Conservation (phyloP, 2,888 invertebrate genomes). For the Dolichomitus sp. region DNA sequence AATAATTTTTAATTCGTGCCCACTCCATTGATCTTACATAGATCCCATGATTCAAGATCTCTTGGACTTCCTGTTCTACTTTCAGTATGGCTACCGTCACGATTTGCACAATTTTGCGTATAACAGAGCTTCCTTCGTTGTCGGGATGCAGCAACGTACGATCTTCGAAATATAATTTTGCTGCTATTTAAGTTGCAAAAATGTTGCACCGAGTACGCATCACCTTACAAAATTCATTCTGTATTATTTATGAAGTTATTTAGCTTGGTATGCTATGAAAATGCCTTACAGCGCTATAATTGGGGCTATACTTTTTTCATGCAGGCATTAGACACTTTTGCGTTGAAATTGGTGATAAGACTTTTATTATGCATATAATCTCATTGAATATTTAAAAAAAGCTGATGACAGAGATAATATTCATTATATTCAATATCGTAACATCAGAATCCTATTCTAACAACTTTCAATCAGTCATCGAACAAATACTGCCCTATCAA, state of each 20-base stretch:
- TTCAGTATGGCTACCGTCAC: not conserved
- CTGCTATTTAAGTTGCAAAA: not conserved
- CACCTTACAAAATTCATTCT: not conserved
- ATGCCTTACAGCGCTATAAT: not conserved
- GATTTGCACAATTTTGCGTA: constrained; percentile 13
- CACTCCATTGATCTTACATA: not conserved
- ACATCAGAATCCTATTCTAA: not conserved
- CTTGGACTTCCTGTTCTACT: constrained; percentile 17
- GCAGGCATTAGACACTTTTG: not conserved
- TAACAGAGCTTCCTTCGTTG: not conserved
- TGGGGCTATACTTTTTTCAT: not conserved
- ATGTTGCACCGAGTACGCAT: constrained; percentile 13
- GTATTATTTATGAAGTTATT: not conserved
- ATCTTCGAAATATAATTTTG: not conserved
- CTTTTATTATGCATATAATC: not conserved
- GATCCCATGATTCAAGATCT: not conserved
- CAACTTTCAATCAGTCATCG: not conserved
- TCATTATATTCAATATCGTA: not conserved
- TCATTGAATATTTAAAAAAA: not conserved
- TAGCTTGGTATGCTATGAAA: not conserved
- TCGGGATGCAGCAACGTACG: not conserved
- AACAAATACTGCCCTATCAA: not conserved
- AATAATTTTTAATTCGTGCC: not conserved
- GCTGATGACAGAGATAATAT: not conserved
- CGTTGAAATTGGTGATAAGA: not conserved